Evolutionary conservation across 2,797 vertebrate species (phyloP).

Genomic region (Falco cherrug): DNA sequence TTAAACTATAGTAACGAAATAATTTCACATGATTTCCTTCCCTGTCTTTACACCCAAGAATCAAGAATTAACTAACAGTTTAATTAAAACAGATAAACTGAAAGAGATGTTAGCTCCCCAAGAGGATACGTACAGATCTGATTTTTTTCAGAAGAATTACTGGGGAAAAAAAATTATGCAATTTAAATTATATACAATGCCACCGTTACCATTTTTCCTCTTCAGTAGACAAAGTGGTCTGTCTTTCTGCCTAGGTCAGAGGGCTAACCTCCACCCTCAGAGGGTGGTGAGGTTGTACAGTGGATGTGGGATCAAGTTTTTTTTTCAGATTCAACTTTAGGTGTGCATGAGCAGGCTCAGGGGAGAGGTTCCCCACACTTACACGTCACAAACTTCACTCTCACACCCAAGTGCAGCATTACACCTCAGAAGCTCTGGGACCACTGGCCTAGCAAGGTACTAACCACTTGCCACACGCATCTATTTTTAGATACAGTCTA

Average conservation of each 20-base stretch:
- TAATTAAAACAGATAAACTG: slow-evolving; percentile 63
- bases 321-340: background rate
- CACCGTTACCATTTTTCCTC: background rate
- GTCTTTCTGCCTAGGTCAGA: background rate
- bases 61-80: slow-evolving; percentile 45
- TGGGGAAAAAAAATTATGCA: background rate
- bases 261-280: background rate
- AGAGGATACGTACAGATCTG: slow-evolving; percentile 12
- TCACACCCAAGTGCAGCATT: background rate
- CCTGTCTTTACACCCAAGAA: background rate
- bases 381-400: background rate
- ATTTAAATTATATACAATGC: background rate
- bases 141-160: slow-evolving; percentile 35
- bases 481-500: background rate
- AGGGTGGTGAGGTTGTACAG: rapidly evolving
- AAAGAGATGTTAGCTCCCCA: background rate
- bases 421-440: background rate
- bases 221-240: background rate
- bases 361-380: background rate
- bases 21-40: background rate
- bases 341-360: background rate
- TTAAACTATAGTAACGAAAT: slow-evolving; percentile 9
- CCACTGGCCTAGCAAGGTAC: background rate
- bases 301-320: background rate
- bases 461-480: background rate